These are phyloP conservation scores for Gymnosoma rotundatum DNA, from an alignment of 2,888 invertebrate genomes.

Conservation along the genomic window DNA sequence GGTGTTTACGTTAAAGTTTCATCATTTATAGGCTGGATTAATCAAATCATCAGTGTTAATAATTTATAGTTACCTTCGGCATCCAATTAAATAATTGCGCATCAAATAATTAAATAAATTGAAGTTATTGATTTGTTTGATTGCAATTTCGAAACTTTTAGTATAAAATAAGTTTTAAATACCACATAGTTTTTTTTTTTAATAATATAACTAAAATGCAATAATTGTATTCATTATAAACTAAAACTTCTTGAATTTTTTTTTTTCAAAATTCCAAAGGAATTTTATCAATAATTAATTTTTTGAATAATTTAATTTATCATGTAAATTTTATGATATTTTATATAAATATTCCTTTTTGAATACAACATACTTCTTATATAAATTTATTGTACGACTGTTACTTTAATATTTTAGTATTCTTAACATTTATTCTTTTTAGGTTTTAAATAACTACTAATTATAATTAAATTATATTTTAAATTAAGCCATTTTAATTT, in stretches of 20 bases:
- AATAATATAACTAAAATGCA: too few relatives aligned
- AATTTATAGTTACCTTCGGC: constrained; percentile 86
- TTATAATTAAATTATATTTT: constrained; percentile 45
- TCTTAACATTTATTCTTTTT: constrained; percentile 37
- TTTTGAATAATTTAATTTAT: background rate
- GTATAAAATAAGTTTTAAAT: too few relatives aligned
- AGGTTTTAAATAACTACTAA: constrained; percentile 49
- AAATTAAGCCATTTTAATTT: background rate
- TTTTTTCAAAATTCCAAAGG: too few relatives aligned
- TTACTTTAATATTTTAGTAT: constrained; percentile 63
- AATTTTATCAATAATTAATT: too few relatives aligned
- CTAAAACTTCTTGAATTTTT: too few relatives aligned
- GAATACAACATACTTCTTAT: background rate
- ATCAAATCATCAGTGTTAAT: constrained; percentile 97
- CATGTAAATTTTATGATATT: background rate
- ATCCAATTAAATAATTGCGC: background rate
- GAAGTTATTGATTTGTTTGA: too few relatives aligned
- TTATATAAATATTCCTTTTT: background rate
- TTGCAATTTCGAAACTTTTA: too few relatives aligned
- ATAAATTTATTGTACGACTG: constrained; percentile 54
- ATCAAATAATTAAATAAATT: too few relatives aligned
- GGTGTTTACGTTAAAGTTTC: constrained; percentile 99
- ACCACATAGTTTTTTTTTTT: too few relatives aligned
- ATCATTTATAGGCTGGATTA: constrained; percentile 97
- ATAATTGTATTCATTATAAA: background rate